phyloP scores from a whole-genome alignment of 1,140 invertebrate species.

The Solenopsis invicta region DNA sequence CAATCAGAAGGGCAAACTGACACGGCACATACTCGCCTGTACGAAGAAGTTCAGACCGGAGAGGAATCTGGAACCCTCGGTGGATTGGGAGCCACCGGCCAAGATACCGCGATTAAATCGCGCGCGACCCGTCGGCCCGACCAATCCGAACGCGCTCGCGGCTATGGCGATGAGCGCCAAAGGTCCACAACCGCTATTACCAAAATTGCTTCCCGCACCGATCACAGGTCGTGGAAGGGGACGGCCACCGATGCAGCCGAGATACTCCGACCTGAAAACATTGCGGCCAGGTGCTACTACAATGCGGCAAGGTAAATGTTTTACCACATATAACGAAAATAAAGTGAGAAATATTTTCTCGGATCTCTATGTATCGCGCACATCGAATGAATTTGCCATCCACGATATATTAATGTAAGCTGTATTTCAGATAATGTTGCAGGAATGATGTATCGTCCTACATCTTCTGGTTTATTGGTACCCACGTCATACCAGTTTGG shows the following conservation, averaged over 20 bases:
- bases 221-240: conserved; percentile 83
- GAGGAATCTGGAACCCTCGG: conserved; percentile 93
- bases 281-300: conserved; percentile 81
- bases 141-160: conserved; percentile 84
- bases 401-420: conserved; percentile 34
- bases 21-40: conserved; percentile 95
- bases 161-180: conserved; percentile 84
- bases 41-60: conserved; percentile 96
- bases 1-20: conserved; percentile 97
- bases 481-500: conserved; percentile 88
- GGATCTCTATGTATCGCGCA: neutral
- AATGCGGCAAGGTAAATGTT: conserved; percentile 80
- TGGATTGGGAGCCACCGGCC: conserved; percentile 96
- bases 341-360: conserved; percentile 29
- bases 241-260: conserved; percentile 85
- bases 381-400: neutral
- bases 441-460: conserved; percentile 88
- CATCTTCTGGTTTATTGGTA: conserved; percentile 87
- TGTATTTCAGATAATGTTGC: conserved; percentile 82
- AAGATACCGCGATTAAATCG: conserved; percentile 93
- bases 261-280: conserved; percentile 84
- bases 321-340: neutral
- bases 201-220: conserved; percentile 86
- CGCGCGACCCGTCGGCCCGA: conserved; percentile 85
- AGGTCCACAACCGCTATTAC: conserved; percentile 87